Base-by-base conservation (phyloP, 2,888 invertebrate species). In the Eutolmus rufibarbis region DNA sequence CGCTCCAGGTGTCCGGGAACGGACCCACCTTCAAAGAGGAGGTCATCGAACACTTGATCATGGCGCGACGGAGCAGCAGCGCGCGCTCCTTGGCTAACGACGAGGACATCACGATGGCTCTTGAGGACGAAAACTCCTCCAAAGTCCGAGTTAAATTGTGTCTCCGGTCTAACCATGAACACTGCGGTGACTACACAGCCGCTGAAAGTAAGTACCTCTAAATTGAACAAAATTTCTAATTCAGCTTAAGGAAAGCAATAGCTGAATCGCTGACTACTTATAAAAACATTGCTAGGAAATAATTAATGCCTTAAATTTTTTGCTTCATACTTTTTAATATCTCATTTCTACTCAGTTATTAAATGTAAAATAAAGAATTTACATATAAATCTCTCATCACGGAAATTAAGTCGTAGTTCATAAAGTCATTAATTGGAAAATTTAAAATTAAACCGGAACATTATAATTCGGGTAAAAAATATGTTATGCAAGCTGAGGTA, bases 161-260 rank as follows among this genome's bases (percentile, higher is more conserved):
- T 90, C 93, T 98, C 85, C 95, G 96, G 90, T 95, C 96, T 77
- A 96, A 96, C 91, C 95, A 95, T 86, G 96, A 97, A 87, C 96
- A 96, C 89, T 97, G 97, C 92, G 96, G 97, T 43, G 96, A 96
- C 74, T 96, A 96, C 92, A 94, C 96, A 0, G 96, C 96, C 91
- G 97, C 97, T 37, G 96, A 97, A 91, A 95, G 97, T 97, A 92
- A 96, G 96, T 95, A 19, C 14, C 3, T 40, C 37, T 37, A 0
- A 37, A 37, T 8, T 43, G 14, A 43, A 43, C 43, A 43, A 12
- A 43, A 7, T 34, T 7, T 1, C 34, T 1, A 40, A 40, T 40
- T 40, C 40, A 40, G 40, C 40, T 40, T 1, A 40, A 12, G 12
- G 2, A 40, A 40, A 40, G 12, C 9, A 40, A 40, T 40, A 12